Conservation (phyloP, 23 tunicate genomes). For the Clavelina lepadiformis region DNA sequence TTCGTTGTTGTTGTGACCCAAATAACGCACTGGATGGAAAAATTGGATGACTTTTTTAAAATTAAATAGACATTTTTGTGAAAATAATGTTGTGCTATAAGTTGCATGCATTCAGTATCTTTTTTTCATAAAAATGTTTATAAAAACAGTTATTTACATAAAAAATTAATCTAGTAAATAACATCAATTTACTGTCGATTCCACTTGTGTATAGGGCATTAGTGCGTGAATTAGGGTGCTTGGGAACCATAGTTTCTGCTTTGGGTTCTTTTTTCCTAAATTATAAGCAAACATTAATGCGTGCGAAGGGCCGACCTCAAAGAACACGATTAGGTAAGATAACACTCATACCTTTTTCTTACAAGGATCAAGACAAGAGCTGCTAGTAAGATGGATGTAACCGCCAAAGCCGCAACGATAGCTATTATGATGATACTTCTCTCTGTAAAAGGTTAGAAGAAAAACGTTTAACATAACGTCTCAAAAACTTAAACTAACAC, state of each 20-base stretch:
- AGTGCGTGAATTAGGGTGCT: constrained; percentile 15
- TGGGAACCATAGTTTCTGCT: constrained; percentile 36
- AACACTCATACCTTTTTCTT: constrained; percentile 49
- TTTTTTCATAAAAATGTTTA: no score
- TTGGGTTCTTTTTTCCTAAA: constrained; percentile 77
- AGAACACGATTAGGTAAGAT: no score
- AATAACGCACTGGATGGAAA: no score
- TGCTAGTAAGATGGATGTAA: constrained; percentile 70
- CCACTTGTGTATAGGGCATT: constrained; percentile 25
- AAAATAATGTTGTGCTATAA: no score
- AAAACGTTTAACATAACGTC: neutral
- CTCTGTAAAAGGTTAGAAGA: constrained; percentile 37
- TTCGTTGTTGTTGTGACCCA: constrained; percentile 12
- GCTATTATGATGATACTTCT: constrained; percentile 81
- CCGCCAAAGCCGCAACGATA: constrained; percentile 82
- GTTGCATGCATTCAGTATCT: no score
- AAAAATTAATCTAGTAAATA: no score
- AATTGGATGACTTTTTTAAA: no score
- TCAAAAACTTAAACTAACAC: no score
- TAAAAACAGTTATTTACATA: no score
- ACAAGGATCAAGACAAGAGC: constrained; percentile 68
- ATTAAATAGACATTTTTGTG: no score
- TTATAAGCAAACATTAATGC: no score
- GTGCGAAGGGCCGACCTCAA: no score
- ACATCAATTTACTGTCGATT: constrained; percentile 29